Base-by-base conservation (phyloP, 1,140 invertebrate genomes). In the Caenorhabditis tropicalis region DNA sequence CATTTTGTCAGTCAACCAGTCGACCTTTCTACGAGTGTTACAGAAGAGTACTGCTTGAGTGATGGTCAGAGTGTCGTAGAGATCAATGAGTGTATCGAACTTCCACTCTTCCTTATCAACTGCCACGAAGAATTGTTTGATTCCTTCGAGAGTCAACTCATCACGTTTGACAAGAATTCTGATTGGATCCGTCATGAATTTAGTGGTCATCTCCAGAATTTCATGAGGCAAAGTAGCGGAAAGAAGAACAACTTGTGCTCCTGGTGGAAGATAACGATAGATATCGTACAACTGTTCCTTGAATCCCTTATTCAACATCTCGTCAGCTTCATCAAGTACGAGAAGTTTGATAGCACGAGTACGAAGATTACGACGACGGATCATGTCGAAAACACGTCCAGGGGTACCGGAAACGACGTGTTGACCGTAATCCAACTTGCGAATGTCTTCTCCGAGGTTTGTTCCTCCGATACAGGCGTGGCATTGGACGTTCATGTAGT, bases 221-320 rank as follows among this genome's bases (percentile, higher is more conserved):
- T 99, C 98, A 91, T 99, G 97, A 0, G 98, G 98, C 87, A 99
- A 93, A 80, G 98, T 99, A 58, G 98, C 98, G 51, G 96, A 98
- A 83, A 99, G 96, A 0, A 99, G 92, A 21, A 96, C 94, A 51
- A 98, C 96, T 93, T 99, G 98, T 15, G 98, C 99, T 15, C 96
- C 96, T 79, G 98, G 97, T 33, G 98, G 98, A 46, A 99, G 92
- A 92, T 98, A 99, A 88, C 98, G 94, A 92, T 99, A 99, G 0
- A 99, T 97, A 93, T 99, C 98, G 92, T 99, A 99, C 87, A 99
- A 98, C 92, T 99, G 98, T 92, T 99, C 97, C 91, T 99, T 99
- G 90, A 99, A 99, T 33, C 97, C 93, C 92, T 99, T 99, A 92
- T 99, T 99, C 82, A 99, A 93, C 98, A 99, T 99, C 92, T 99